These are phyloP conservation scores for Centropus unirufus DNA, from an alignment of 2,113 vertebrate genomes.

Conservation along the genomic window DNA sequence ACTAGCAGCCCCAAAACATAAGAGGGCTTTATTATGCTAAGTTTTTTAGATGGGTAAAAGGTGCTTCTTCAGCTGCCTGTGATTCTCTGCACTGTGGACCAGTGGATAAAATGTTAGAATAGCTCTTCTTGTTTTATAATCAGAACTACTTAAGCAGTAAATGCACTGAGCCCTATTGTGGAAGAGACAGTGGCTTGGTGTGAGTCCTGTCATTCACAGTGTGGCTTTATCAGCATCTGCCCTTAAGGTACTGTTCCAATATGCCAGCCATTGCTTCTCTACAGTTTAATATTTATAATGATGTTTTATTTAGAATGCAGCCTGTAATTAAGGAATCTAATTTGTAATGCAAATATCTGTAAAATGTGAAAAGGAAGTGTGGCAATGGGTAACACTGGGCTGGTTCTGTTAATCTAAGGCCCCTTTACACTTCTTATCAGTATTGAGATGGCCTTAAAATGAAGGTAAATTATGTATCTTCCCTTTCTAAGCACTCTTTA, in stretches of 20 bases:
- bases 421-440: background rate
- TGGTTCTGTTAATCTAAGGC: constrained; percentile 14
- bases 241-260: constrained; percentile 2
- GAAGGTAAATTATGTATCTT: background rate
- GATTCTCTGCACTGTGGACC: background rate
- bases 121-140: background rate
- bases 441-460: background rate
- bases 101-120: background rate
- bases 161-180: background rate
- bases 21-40: background rate
- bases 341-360: constrained; percentile 46
- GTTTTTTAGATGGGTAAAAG: background rate
- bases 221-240: background rate
- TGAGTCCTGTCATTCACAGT: background rate
- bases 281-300: constrained; percentile 41
- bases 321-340: constrained; percentile 31
- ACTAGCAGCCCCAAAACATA: background rate
- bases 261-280: background rate
- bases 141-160: background rate
- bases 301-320: constrained; percentile 53
- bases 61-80: background rate
- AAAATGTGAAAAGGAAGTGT: background rate
- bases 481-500: background rate
- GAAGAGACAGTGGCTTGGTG: background rate
- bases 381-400: background rate